Conservation (phyloP, 2,797 vertebrate genomes). For the Neosilurus mollespiculum region DNA sequence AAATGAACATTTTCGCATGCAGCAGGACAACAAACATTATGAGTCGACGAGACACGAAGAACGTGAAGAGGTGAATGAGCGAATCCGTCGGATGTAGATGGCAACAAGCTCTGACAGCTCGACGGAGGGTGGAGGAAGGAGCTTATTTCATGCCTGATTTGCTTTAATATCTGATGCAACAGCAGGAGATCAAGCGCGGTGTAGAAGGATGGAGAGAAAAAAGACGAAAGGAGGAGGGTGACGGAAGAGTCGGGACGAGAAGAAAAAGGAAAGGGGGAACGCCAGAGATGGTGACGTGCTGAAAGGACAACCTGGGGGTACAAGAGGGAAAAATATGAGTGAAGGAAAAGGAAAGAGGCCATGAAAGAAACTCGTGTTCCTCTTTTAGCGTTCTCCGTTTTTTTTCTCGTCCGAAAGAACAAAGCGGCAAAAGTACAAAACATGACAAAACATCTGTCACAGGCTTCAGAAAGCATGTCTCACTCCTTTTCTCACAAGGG, state of each 20-base stretch:
- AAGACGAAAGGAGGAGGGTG: conserved; percentile 40
- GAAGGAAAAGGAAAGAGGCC: neutral
- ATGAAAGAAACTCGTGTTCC: neutral
- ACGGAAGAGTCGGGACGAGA: conserved; percentile 31
- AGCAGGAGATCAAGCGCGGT: conserved; percentile 57
- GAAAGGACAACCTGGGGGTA: conserved; percentile 38
- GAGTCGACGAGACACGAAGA: conserved; percentile 27
- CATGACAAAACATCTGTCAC: conserved; percentile 49
- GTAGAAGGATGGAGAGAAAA: conserved; percentile 42
- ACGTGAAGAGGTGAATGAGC: conserved; percentile 55
- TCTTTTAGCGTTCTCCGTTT: conserved; percentile 15
- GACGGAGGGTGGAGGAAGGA: conserved; percentile 73
- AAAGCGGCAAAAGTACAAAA: conserved; percentile 36
- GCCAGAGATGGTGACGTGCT: conserved; percentile 22
- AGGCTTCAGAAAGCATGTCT: conserved; percentile 44
- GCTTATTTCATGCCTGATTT: conserved; percentile 83
- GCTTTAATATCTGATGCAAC: conserved; percentile 74
- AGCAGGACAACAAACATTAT: conserved; percentile 27
- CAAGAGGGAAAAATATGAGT: neutral
- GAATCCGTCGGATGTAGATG: conserved; percentile 65
- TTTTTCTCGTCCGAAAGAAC: conserved; percentile 15
- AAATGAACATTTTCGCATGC: conserved; percentile 1
- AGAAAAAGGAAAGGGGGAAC: conserved; percentile 33
- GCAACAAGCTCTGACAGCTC: conserved; percentile 71
- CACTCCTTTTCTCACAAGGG: conserved; percentile 28